Conservation (phyloP, 2,113 vertebrate species). For the Charina bottae region DNA sequence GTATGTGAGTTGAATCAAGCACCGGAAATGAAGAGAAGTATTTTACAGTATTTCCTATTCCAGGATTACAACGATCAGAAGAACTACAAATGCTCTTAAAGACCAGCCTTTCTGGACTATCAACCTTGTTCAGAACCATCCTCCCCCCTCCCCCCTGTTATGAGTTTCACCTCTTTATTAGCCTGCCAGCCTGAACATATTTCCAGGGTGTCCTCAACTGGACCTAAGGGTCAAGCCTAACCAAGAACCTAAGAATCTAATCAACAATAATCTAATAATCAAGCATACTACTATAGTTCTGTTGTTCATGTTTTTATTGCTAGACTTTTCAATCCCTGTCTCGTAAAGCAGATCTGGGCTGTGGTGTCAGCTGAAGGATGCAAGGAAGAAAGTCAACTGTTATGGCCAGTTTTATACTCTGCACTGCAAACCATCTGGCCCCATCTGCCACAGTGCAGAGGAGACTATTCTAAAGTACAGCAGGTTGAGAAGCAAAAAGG, state of each 20-base stretch:
- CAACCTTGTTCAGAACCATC: not conserved
- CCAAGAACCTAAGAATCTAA: not conserved
- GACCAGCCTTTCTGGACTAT: not conserved
- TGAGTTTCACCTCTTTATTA: not conserved
- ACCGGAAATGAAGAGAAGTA: not conserved
- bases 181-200: not conserved
- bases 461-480: slow-evolving; percentile 8
- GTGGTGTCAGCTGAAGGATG: slow-evolving; percentile 10
- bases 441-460: slow-evolving; percentile 28
- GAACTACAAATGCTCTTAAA: not conserved
- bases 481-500: not conserved
- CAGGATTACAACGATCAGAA: slow-evolving; percentile 20
- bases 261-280: not conserved
- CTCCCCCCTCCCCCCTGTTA: no score
- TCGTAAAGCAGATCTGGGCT: not conserved
- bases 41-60: not conserved
- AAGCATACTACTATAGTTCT: not conserved
- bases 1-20: not conserved
- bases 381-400: slow-evolving; percentile 21
- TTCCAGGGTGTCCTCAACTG: not conserved
- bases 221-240: not conserved
- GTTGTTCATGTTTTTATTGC: not conserved
- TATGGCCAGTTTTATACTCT: not conserved
- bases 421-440: slow-evolving; percentile 20
- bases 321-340: not conserved